Evolutionary conservation across 1,140 invertebrate species (phyloP).

Genomic region (Bombus pyrosoma): DNA sequence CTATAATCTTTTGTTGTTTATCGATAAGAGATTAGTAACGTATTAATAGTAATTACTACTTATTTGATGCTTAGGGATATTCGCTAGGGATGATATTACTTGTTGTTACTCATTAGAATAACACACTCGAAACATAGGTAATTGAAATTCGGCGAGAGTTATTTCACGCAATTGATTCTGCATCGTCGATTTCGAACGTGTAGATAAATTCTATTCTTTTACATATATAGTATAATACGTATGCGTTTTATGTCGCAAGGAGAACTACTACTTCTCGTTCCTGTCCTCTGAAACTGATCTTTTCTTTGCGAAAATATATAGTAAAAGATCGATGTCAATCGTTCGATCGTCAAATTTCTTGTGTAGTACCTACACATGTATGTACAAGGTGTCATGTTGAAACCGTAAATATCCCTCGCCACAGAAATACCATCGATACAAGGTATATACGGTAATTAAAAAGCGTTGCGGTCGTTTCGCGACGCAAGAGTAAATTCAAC

Average conservation of each 20-base stretch:
- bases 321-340: constrained; percentile 49
- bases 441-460: constrained; percentile 30
- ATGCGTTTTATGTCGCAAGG: not conserved
- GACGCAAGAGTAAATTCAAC: constrained; percentile 49
- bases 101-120: constrained; percentile 56
- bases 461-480: constrained; percentile 3
- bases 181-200: constrained; percentile 25
- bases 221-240: too few relatives aligned
- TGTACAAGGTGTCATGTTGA: constrained; percentile 46
- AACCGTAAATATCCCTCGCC: constrained; percentile 61
- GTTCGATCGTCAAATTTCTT: constrained; percentile 53
- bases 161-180: constrained; percentile 60
- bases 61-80: constrained; percentile 62
- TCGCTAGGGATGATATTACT: constrained; percentile 60
- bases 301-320: constrained; percentile 40
- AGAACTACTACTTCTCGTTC: constrained; percentile 12
- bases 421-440: constrained; percentile 54
- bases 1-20: constrained; percentile 54
- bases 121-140: constrained; percentile 66
- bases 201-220: constrained; percentile 15
- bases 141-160: constrained; percentile 71
- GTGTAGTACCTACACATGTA: constrained; percentile 44
- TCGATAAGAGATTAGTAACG: constrained; percentile 70
- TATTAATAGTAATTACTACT: constrained; percentile 70
- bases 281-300: constrained; percentile 13